A percentile compares a stretch with the other conserved stretches of the same genome.
phyloP scores from a whole-genome alignment of 2,797 vertebrate genomes.

The Diglossa cyanea region DNA sequence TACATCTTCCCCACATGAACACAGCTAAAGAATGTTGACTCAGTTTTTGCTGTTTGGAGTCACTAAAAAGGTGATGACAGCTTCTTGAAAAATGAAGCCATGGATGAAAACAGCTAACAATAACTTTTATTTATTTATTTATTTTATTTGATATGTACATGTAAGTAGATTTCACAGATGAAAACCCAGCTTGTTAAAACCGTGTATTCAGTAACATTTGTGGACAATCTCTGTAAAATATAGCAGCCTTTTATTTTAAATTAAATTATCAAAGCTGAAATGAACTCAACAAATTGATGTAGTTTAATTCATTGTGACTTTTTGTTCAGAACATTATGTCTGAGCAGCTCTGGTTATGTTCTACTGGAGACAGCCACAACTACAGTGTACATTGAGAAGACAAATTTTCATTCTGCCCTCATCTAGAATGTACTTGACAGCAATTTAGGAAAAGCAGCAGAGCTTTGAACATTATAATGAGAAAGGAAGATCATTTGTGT shows the following conservation, averaged over 20 bases:
- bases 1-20: not conserved
- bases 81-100: not conserved
- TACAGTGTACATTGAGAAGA: not conserved
- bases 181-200: not conserved
- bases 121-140: not conserved
- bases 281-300: not conserved
- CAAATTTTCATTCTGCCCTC: conserved; percentile 1
- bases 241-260: not conserved
- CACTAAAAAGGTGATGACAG: not conserved
- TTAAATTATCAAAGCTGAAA: not conserved
- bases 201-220: not conserved
- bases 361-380: not conserved
- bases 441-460: conserved; percentile 22
- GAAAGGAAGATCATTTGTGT: conserved; percentile 18
- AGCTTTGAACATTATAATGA: conserved; percentile 44
- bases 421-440: conserved; percentile 20
- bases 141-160: not conserved
- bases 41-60: not conserved
- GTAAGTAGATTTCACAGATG: not conserved
- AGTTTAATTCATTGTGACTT: not conserved
- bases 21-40: rapidly evolving
- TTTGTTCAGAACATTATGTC: not conserved
- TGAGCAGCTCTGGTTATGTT: not conserved
- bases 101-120: not conserved
- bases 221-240: not conserved